These are phyloP conservation scores for Hetaerina americana DNA, from an alignment of 1,140 invertebrate species.

Conservation along the genomic window DNA sequence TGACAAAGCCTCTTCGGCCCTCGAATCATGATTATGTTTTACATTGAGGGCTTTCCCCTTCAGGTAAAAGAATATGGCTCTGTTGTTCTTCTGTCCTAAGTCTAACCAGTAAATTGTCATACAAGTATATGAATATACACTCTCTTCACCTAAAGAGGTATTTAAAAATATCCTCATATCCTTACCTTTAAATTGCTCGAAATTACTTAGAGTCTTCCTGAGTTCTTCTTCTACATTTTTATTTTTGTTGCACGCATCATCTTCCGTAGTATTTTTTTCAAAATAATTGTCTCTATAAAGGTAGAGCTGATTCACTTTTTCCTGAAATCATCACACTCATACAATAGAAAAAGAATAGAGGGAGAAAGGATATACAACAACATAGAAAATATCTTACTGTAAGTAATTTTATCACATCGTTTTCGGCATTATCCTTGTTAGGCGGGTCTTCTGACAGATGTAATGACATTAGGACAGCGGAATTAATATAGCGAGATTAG, in stretches of 20 bases:
- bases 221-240: slow-evolving; percentile 50
- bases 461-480: neutral
- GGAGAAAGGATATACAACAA: neutral
- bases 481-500: too few species aligned
- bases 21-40: slow-evolving; percentile 45
- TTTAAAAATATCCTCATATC: too few species aligned
- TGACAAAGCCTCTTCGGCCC: slow-evolving; percentile 58
- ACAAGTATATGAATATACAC: too few species aligned
- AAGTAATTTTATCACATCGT: neutral
- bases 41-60: slow-evolving; percentile 68
- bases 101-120: slow-evolving; percentile 10
- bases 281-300: slow-evolving; percentile 64
- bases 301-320: slow-evolving; percentile 51
- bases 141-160: too few species aligned
- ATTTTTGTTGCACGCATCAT: slow-evolving; percentile 53
- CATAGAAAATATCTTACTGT: neutral
- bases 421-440: neutral
- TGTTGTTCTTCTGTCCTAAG: slow-evolving; percentile 33
- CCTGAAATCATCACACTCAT: slow-evolving; percentile 27
- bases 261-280: slow-evolving; percentile 53
- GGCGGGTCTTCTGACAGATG: neutral
- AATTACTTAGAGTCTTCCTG: slow-evolving; percentile 43
- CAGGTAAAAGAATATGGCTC: slow-evolving; percentile 57
- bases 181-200: slow-evolving; percentile 54
- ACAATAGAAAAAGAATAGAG: neutral